phyloP scores from a whole-genome alignment of 2,888 invertebrate genomes.

The Meliscaeva auricollis region DNA sequence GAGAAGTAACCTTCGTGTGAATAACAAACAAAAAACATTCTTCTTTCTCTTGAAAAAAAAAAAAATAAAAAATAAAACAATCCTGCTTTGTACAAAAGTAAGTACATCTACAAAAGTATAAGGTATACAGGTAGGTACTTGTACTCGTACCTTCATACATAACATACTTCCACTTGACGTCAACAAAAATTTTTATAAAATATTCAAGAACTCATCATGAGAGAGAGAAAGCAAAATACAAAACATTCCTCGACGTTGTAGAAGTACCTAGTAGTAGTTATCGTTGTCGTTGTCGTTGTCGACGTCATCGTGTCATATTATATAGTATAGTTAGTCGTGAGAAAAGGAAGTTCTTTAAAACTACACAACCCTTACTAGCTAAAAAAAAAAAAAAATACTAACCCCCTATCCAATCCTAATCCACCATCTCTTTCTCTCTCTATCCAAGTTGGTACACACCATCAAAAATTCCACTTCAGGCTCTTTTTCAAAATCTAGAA shows the following conservation, averaged over 20 bases:
- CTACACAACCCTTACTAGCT: too few relatives aligned
- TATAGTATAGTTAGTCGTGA: not conserved
- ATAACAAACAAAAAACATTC: not conserved
- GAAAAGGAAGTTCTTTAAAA: conserved; percentile 19
- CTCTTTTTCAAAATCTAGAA: conserved; percentile 33
- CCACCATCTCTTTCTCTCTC: not conserved
- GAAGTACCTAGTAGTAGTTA: not conserved
- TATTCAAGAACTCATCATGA: conserved; percentile 38
- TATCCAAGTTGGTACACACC: conserved; percentile 7
- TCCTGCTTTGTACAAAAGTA: not conserved
- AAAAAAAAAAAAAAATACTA: not conserved
- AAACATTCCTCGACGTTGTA: not conserved
- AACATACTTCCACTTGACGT: not conserved
- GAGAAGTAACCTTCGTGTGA: conserved; percentile 26
- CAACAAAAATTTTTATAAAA: conserved; percentile 31
- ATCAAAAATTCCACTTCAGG: conserved; percentile 40
- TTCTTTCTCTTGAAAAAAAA: not conserved
- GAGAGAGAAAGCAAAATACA: conserved; percentile 2
- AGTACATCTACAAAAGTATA: not conserved
- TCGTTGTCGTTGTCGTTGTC: not conserved
- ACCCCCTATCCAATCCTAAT: not conserved
- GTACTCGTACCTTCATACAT: not conserved
- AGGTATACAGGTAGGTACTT: not conserved
- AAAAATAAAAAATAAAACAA: not conserved
- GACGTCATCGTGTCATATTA: not conserved